phyloP scores from a whole-genome alignment of 2,113 vertebrate genomes.

The Alethe diademata region DNA sequence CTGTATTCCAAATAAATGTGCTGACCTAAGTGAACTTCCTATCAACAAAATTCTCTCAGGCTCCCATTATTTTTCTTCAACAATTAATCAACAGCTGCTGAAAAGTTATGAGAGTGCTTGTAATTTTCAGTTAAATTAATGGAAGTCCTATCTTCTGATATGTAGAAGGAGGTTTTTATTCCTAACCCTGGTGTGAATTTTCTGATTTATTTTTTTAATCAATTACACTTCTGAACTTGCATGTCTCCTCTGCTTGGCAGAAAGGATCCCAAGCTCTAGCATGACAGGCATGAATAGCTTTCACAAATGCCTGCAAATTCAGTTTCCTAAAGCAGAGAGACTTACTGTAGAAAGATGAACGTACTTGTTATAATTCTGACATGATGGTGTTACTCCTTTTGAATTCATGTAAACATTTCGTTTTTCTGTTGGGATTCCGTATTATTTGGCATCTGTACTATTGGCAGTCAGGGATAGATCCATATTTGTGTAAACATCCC shows the following conservation, averaged over 20 bases:
- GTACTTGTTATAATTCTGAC: neutral
- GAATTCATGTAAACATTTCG: neutral
- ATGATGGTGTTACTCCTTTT: neutral
- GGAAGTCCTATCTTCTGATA: constrained; percentile 66
- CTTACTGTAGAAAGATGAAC: neutral
- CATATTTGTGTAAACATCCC: neutral
- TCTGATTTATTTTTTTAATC: constrained; percentile 69
- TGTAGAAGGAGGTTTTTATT: constrained; percentile 61
- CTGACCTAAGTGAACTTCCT: constrained; percentile 72
- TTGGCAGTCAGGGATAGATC: neutral
- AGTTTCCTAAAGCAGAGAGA: neutral
- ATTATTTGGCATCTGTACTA: neutral
- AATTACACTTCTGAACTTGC: constrained; percentile 69
- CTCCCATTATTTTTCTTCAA: constrained; percentile 67
- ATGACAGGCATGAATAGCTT: neutral
- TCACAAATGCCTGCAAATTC: neutral
- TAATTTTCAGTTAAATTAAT: constrained; percentile 71
- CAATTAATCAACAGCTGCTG: constrained; percentile 75
- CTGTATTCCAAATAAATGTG: constrained; percentile 64
- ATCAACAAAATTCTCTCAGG: constrained; percentile 72
- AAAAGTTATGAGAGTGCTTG: constrained; percentile 68
- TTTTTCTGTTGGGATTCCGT: neutral
- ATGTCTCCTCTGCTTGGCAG: neutral
- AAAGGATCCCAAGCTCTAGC: constrained; percentile 1
- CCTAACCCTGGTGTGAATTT: constrained; percentile 52